These are phyloP conservation scores for Cecidostiba fungosa DNA, from an alignment of 2,888 invertebrate species.

Conservation along the genomic window DNA sequence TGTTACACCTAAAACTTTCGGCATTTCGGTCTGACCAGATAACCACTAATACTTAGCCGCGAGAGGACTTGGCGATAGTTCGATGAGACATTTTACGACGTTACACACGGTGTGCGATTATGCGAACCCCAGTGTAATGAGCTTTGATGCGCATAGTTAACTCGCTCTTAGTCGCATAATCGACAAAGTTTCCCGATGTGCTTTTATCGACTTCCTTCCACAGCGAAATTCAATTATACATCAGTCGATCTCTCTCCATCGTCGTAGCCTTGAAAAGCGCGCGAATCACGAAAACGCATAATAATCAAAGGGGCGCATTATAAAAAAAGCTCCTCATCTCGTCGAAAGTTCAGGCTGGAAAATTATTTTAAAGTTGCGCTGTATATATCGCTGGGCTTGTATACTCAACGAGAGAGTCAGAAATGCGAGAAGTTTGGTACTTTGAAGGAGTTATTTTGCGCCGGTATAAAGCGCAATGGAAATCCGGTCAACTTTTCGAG, in stretches of 20 bases:
- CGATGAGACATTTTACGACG: conserved; percentile 47
- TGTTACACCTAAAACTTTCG: neutral
- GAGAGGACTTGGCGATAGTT: conserved; percentile 17
- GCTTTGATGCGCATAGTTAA: conserved; percentile 42
- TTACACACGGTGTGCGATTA: conserved; percentile 32
- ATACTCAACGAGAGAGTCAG: neutral
- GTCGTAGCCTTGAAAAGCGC: neutral
- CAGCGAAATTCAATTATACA: neutral
- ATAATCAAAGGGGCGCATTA: neutral
- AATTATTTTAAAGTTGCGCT: neutral
- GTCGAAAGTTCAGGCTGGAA: neutral
- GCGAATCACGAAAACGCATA: neutral
- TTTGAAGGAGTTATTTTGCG: conserved; percentile 50
- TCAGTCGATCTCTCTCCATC: neutral
- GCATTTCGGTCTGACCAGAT: neutral
- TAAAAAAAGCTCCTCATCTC: neutral
- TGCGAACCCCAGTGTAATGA: conserved; percentile 30
- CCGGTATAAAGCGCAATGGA: neutral
- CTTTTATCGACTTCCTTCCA: neutral
- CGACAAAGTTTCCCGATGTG: conserved; percentile 45
- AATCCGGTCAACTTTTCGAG: conserved; percentile 49
- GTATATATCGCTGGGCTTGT: neutral
- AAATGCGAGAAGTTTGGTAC: conserved; percentile 6
- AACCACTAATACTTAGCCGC: neutral
- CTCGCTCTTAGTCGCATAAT: conserved; percentile 41